These are phyloP conservation scores for Ciconia stormi DNA, from an alignment of 2,113 vertebrate genomes.

Conservation along the genomic window DNA sequence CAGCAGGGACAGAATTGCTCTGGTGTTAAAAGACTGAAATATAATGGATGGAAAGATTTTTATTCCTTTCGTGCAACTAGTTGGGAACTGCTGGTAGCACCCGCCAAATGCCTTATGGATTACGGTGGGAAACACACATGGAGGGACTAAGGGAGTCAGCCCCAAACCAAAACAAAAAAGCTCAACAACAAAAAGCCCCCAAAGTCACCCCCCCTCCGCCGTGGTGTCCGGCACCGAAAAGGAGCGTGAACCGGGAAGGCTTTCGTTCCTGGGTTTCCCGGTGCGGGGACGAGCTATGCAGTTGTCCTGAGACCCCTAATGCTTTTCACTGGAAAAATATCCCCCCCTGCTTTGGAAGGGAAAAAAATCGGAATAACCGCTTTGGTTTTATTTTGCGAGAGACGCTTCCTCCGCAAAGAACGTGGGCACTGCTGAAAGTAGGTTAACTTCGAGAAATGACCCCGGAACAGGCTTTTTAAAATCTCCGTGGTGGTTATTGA, in stretches of 20 bases:
- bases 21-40: slow-evolving; percentile 61
- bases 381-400: not conserved
- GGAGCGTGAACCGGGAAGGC: not conserved
- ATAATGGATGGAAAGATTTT: slow-evolving; percentile 61
- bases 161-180: not conserved
- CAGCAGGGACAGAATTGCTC: slow-evolving; percentile 58
- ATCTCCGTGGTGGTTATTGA: not conserved
- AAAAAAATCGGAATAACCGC: not conserved
- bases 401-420: not conserved
- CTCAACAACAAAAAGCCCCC: not conserved
- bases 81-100: slow-evolving; percentile 36
- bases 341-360: not conserved
- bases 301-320: not conserved
- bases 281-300: not conserved
- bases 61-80: slow-evolving; percentile 37
- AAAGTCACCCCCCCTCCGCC: not conserved
- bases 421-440: not conserved
- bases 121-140: slow-evolving; percentile 14
- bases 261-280: not conserved
- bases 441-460: not conserved
- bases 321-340: not conserved
- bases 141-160: not conserved
- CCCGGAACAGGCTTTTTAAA: not conserved
- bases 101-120: not conserved
- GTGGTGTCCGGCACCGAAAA: not conserved